Percentiles rank a stretch among this genome's conserved stretches.
These are phyloP conservation scores for Ferrisia virgata DNA, from an alignment of 2,888 invertebrate species.

Conservation along the genomic window DNA sequence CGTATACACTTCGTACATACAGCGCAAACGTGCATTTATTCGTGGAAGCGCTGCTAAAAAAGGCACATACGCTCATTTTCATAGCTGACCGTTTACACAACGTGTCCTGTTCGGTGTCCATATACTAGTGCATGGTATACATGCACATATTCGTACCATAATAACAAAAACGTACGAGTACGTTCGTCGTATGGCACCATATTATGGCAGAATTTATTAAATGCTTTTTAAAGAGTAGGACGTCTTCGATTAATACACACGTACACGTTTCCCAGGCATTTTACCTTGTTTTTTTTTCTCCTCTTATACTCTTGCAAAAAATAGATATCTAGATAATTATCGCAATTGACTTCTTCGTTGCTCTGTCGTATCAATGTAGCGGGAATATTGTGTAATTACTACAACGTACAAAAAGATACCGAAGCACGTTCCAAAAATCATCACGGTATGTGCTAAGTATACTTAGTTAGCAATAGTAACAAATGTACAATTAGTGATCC, in stretches of 20 bases:
- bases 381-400: not conserved
- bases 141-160: not conserved
- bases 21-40: not conserved
- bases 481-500: too few species aligned
- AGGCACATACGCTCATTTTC: slow-evolving; percentile 18
- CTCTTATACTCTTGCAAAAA: not conserved
- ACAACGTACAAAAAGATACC: too few species aligned
- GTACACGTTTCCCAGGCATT: slow-evolving; percentile 29
- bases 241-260: slow-evolving; percentile 18
- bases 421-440: not conserved
- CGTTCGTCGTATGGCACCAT: not conserved
- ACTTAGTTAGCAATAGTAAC: not conserved
- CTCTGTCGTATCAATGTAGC: not conserved
- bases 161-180: not conserved
- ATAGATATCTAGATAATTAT: not conserved
- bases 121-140: too few species aligned
- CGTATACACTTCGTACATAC: not conserved
- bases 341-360: not conserved
- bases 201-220: slow-evolving; percentile 13
- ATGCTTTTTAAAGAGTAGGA: slow-evolving; percentile 30
- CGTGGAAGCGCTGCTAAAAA: not conserved
- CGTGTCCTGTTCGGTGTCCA: too few species aligned
- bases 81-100: slow-evolving; percentile 18
- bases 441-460: not conserved
- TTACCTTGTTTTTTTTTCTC: not conserved